These are phyloP conservation scores for Nezara viridula DNA, from an alignment of 2,888 invertebrate genomes.

Conservation along the genomic window DNA sequence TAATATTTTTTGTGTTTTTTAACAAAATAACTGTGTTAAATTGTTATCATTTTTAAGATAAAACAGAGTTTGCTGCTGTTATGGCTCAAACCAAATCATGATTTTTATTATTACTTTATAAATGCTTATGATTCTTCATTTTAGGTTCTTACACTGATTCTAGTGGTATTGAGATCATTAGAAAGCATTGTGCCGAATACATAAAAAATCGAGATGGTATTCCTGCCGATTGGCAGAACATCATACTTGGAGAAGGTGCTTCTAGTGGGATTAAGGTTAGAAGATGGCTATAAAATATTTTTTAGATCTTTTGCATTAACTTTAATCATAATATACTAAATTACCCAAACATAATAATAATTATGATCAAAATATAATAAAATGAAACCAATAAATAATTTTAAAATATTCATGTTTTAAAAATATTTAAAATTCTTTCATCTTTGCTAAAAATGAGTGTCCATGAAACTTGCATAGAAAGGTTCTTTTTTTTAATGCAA, in stretches of 20 bases:
- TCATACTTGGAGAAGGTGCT: constrained; percentile 90
- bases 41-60: too few species aligned
- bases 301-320: neutral
- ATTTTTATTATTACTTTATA: neutral
- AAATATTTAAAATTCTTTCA: too few species aligned
- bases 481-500: too few species aligned
- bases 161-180: constrained; percentile 89
- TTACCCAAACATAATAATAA: neutral
- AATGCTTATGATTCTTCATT: neutral
- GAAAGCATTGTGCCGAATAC: constrained; percentile 89
- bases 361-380: too few species aligned
- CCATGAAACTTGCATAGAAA: too few species aligned
- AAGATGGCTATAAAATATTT: neutral
- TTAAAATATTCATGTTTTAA: too few species aligned
- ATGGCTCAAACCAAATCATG: too few species aligned
- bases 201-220: constrained; percentile 86
- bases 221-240: constrained; percentile 80
- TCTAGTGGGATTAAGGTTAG: constrained; percentile 91
- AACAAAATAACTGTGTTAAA: too few species aligned
- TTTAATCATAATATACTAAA: neutral
- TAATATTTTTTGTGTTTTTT: too few species aligned
- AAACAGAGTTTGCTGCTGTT: too few species aligned
- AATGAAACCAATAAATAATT: too few species aligned
- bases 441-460: too few species aligned
- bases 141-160: constrained; percentile 91